Evolutionary conservation across 2,797 vertebrate genomes (phyloP), one percentile per base, ranked within the genome.

Genomic region (Serranus cabrilla): DNA sequence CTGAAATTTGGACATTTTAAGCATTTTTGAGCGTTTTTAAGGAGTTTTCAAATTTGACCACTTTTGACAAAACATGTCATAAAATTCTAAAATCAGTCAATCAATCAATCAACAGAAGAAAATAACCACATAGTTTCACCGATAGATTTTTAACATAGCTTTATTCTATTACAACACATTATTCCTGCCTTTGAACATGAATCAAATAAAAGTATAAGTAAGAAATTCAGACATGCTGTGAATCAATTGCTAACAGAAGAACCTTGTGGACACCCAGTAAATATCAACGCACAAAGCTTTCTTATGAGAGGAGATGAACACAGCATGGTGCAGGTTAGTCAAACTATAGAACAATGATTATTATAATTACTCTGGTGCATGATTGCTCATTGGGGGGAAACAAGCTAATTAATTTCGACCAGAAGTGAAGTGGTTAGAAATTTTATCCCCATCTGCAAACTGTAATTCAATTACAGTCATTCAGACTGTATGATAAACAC

Each of bases 361-460:
- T 57, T 82, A 49, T 82, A 82, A 86, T 87, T 80, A 88, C 77
- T 79, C 50, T 16, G 59, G 64, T 71, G 67, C 61, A 74, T 81
- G 51, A 85, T 71, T 85, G 54, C 71, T 82, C 70, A 62, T 65
- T 63, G 69, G 68, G 59, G 56, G 68, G 56, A 77, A 81, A 88
- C 61, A 59, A 81, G 73, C 56, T 59, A 68, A 87, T 86, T 81
- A 37, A 80, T 88, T 91, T 80, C 81, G 76, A 58, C 37, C 70
- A 82, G 39, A 78, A 84, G 78, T 82, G 52, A 75, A 87, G 78
- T 63, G 74, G 79, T 81, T 81, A 83, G 76, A 85, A 91, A 86
- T 63, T 40, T 43, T 77, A 78, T 67, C 74, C 55, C 56, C 34
- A 11, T 63, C 67, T 79, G 72, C 69, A 85, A 77, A 79, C 62